A percentile compares a stretch with the other conserved stretches of the same genome.
Conservation (phyloP, 1,140 invertebrate species). For the Parasteatoda tepidariorum region DNA sequence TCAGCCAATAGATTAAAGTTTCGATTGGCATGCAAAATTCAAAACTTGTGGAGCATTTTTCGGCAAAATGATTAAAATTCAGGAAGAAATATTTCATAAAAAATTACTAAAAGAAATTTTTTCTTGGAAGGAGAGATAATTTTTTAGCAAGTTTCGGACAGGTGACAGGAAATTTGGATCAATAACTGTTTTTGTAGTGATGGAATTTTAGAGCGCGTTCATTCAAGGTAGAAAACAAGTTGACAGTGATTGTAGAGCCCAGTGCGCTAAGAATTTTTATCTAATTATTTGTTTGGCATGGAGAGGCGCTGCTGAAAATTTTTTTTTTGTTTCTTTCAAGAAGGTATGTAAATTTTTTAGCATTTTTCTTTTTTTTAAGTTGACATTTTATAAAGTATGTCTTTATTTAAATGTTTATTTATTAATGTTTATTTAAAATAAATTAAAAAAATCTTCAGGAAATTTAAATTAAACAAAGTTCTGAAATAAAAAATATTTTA, state of each 20-base stretch:
- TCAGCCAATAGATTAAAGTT: background rate
- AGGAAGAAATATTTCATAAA: background rate
- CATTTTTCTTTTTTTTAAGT: too few species aligned
- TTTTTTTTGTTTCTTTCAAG: too few species aligned
- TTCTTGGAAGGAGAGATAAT: too few species aligned
- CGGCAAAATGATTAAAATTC: background rate
- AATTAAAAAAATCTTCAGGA: too few species aligned
- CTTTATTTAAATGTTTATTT: too few species aligned
- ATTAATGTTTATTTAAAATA: too few species aligned
- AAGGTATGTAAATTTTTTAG: too few species aligned
- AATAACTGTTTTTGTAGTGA: constrained; percentile 35
- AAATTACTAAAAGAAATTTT: background rate
- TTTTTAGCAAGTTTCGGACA: constrained; percentile 44
- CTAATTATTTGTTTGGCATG: background rate
- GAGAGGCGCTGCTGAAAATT: background rate
- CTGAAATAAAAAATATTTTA: too few species aligned
- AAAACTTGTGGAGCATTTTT: background rate
- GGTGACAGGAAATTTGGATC: constrained; percentile 22
- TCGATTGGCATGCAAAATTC: background rate
- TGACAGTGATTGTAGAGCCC: constrained; percentile 9
- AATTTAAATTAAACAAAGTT: too few species aligned
- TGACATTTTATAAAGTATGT: too few species aligned
- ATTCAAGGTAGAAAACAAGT: constrained; percentile 9
- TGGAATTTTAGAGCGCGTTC: constrained; percentile 26
- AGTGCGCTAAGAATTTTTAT: background rate